phyloP scores from a whole-genome alignment of 2,113 vertebrate genomes.

The Gymnarchus niloticus region DNA sequence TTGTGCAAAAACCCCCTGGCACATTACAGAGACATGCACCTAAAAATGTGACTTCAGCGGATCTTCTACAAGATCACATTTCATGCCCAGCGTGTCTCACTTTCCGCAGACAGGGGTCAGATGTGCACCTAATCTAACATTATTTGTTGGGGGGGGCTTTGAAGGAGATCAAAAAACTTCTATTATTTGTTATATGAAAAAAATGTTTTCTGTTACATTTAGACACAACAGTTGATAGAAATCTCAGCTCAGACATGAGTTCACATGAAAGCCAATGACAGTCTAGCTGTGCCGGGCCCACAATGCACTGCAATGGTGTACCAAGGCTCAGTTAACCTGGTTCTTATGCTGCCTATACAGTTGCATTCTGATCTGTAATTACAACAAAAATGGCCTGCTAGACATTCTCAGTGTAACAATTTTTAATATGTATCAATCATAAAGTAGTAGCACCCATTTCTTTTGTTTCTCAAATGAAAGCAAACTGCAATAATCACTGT shows the following conservation, averaged over 20 bases:
- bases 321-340: neutral
- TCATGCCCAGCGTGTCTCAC: neutral
- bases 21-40: too few relatives aligned
- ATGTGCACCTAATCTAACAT: neutral
- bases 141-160: neutral
- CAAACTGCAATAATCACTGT: neutral
- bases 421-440: neutral
- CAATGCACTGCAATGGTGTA: neutral
- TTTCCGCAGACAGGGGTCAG: neutral
- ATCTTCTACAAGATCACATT: neutral
- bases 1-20: too few relatives aligned
- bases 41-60: too few relatives aligned
- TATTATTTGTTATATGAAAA: neutral
- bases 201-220: conserved; percentile 16
- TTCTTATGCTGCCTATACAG: neutral
- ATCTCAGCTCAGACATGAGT: conserved; percentile 7
- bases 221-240: conserved; percentile 30
- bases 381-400: neutral
- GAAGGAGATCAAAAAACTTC: neutral
- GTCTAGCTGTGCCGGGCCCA: neutral
- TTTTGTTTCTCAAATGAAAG: too few relatives aligned
- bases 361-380: neutral
- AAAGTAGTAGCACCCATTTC: neutral
- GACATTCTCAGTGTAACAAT: neutral
- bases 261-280: neutral